Evolutionary conservation across 92 coral and sea anemone species (phyloP), one percentile per base, ranked within the genome.

Genomic region (Epizoanthus ramosus): DNA sequence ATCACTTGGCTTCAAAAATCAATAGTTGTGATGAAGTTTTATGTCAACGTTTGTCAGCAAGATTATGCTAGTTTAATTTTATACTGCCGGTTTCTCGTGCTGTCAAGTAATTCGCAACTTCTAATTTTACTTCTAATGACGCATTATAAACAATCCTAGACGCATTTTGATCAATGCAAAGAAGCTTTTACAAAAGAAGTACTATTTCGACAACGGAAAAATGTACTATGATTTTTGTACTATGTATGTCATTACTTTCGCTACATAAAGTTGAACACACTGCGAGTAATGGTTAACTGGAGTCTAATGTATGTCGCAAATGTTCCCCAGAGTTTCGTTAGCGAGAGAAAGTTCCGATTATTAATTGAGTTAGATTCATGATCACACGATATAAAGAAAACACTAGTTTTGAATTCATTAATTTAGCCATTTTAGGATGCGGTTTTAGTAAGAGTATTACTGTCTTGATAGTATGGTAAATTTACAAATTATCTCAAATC

Each of bases 331-430:
- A 28, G 15, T 28, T 16, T 67, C 18, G n/a, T 28, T 13, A 25
- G n/a, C 10, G 4, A 33, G n/a, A 19, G 4, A 33, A 67, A 33
- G 10, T 31, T 67, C 50, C 18, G 6, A 8, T 33, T 14, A 67
- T 67, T 67, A 67, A 67, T 67, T 25, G 4, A 33, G 72, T 67
- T 67, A 67, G 22, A 41, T 67, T 67, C 72, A 17, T 3, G 50
- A 15, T 33, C 4, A 67, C 19, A 35, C n/a, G 50, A 67, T 67
- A 41, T 16, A 24, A 19, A 35, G 50, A 67, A 19, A 33, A 33
- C 47, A 65, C 17, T 16, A 67, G 9, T 10, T 67, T 33, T 67
- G 72, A 67, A 15, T 67, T 33, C 72, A 67, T 15, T 67, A 28
- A 67, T 67, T 14, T 24, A 28, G 31, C 31, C 31, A 28, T 28